phyloP scores from a whole-genome alignment of 2,797 vertebrate species.

The Arnoldichthys spilopterus region DNA sequence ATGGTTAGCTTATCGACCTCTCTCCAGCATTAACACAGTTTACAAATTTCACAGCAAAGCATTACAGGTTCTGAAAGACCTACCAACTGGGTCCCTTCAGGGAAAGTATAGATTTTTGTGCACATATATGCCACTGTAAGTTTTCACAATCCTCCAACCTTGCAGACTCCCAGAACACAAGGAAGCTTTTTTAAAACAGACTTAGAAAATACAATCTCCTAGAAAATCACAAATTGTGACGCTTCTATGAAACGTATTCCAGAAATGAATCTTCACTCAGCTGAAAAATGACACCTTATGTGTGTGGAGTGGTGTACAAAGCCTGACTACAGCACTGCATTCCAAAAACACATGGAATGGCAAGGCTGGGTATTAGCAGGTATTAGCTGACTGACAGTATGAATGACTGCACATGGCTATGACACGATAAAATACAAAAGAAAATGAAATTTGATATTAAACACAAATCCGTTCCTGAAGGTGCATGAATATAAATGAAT shows the following conservation, averaged over 20 bases:
- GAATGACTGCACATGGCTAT: neutral
- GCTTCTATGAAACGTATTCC: neutral
- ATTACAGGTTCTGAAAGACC: neutral
- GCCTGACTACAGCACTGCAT: neutral
- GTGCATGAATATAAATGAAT: neutral
- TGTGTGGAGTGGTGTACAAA: neutral
- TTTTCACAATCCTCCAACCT: neutral
- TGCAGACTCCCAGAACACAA: neutral
- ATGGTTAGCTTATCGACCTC: slow-evolving; percentile 16
- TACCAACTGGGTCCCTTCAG: neutral
- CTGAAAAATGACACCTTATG: neutral
- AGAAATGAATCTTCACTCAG: neutral
- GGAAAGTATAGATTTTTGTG: slow-evolving; percentile 1
- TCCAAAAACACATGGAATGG: neutral
- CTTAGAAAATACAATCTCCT: no score
- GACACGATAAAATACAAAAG: neutral
- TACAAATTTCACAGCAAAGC: neutral
- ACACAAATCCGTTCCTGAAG: neutral
- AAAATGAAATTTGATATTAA: slow-evolving; percentile 15
- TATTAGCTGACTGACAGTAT: neutral
- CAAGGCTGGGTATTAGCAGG: neutral
- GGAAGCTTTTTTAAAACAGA: no score
- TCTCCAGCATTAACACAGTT: slow-evolving; percentile 13
- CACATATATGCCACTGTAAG: neutral
- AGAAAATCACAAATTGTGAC: no score